phyloP scores from a whole-genome alignment of 2,888 invertebrate species.

The Hipparchia semele region DNA sequence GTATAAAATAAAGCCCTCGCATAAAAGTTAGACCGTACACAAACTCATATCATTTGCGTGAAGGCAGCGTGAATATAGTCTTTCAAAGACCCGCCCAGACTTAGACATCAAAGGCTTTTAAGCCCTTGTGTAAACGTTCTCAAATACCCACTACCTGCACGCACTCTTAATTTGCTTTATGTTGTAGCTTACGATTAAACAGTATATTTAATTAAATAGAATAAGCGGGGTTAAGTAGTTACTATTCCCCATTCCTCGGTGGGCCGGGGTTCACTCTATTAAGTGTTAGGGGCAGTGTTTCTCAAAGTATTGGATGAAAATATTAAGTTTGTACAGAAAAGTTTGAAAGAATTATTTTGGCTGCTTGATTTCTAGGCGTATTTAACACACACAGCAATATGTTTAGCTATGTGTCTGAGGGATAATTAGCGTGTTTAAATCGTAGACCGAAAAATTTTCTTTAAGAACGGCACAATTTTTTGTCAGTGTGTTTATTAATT shows the following conservation, averaged over 20 bases:
- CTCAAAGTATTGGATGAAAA: conserved; percentile 13
- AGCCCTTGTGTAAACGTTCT: conserved; percentile 31
- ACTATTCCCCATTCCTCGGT: conserved; percentile 31
- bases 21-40: conserved; percentile 10
- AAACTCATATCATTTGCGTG: conserved; percentile 17
- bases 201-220: conserved; percentile 40
- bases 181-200: conserved; percentile 32
- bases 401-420: too few relatives aligned
- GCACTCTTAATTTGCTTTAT: conserved; percentile 39
- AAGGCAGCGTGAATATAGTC: conserved; percentile 24
- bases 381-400: too few relatives aligned
- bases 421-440: too few relatives aligned
- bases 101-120: conserved; percentile 33
- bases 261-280: conserved; percentile 26
- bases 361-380: not conserved
- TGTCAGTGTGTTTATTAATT: too few relatives aligned
- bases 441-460: too few relatives aligned
- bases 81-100: conserved; percentile 30
- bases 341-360: not conserved
- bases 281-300: conserved; percentile 8
- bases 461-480: too few relatives aligned
- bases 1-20: conserved; percentile 13
- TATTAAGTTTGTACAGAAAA: not conserved
- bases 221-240: conserved; percentile 32
- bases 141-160: conserved; percentile 35